Evolutionary conservation across 1,140 invertebrate genomes (phyloP).

Genomic region (Dolichoris vasculosae): DNA sequence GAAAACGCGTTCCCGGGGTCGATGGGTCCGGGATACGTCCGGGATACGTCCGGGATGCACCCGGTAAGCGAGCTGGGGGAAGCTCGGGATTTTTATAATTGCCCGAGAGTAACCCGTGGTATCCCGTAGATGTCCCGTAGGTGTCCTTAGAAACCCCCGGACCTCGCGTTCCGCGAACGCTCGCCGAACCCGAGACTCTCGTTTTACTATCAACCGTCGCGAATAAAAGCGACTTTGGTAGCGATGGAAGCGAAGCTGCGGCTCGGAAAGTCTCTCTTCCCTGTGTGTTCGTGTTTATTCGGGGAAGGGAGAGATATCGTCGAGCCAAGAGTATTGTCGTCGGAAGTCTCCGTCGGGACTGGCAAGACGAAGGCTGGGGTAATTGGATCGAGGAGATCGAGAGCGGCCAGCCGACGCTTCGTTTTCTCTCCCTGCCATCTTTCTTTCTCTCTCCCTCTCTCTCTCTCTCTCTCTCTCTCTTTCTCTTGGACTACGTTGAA

Average conservation of each 20-base stretch:
- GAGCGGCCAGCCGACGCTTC: conserved; percentile 46
- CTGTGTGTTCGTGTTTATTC: background rate
- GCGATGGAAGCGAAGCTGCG: background rate
- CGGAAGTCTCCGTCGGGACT: conserved; percentile 65
- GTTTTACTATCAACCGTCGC: conserved; percentile 61
- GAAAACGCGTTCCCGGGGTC: background rate
- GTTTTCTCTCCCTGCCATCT: background rate
- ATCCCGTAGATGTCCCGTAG: conserved; percentile 60
- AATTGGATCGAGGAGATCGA: conserved; percentile 71
- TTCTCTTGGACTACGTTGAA: conserved; percentile 30
- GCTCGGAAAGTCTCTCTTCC: background rate
- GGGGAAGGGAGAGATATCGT: conserved; percentile 41
- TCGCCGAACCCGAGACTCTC: background rate
- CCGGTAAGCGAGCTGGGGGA: background rate
- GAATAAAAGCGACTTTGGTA: conserved; percentile 39
- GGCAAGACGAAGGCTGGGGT: conserved; percentile 61
- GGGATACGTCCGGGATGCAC: too few species aligned
- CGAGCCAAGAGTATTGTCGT: conserved; percentile 66
- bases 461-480: conserved; percentile 32
- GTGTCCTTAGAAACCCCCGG: conserved; percentile 55
- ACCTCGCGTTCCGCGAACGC: conserved; percentile 12
- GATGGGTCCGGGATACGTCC: too few species aligned
- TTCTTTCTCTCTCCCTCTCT: conserved; percentile 16
- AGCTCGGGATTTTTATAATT: conserved; percentile 4
- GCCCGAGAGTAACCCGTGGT: conserved; percentile 43